Base-by-base conservation (phyloP, 2,113 vertebrate species). In the Jaculus jaculus region DNA sequence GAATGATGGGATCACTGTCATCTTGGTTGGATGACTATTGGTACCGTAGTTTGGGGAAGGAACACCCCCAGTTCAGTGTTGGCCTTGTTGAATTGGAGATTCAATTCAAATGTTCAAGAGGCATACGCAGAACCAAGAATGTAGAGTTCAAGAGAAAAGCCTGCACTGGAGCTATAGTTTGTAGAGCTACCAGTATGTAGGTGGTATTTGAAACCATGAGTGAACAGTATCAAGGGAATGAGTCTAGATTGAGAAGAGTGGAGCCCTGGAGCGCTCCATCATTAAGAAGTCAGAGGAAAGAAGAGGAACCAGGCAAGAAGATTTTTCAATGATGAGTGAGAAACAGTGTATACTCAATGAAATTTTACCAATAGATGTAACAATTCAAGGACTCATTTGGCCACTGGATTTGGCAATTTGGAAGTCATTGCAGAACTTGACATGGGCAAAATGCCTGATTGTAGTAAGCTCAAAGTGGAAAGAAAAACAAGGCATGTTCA, bases 91-190 rank as follows among this genome's bases (percentile, higher is more conserved):
- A 60, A 66, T 81, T 65, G 60, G 47, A 69, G 32, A 39, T 73
- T 60, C 63, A 54, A 87, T 82, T 94, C 73, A 58, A 39, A 21
- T 71, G 65, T 78, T 60, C 20, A 72, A 78, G 20, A 63, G 58
- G 7, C 39, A 23, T 9, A 63, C 12, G 87, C n/a, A 84, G 6
- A 65, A 54, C 11, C 71, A 20, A 89, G 68, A 87, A 16, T 87
- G 23, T 96, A 28, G 13, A 47, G 77, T 54, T 88, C 34, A 87
- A 78, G 80, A 81, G 63, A 87, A 80, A 88, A 73, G 32, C 74
- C 54, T 24, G 13, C 42, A 5, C 39, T 66, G 21, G 16, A 37
- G 61, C 37, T 75, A 3, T 23, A 42, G 54, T 47, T 9, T 84
- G 37, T 24, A 58, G 71, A 83, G 24, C 60, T 9, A 10, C 28